Evolutionary conservation across 1,140 invertebrate genomes (phyloP), one percentile per base, ranked within the genome.

Genomic region (Proales similis): DNA sequence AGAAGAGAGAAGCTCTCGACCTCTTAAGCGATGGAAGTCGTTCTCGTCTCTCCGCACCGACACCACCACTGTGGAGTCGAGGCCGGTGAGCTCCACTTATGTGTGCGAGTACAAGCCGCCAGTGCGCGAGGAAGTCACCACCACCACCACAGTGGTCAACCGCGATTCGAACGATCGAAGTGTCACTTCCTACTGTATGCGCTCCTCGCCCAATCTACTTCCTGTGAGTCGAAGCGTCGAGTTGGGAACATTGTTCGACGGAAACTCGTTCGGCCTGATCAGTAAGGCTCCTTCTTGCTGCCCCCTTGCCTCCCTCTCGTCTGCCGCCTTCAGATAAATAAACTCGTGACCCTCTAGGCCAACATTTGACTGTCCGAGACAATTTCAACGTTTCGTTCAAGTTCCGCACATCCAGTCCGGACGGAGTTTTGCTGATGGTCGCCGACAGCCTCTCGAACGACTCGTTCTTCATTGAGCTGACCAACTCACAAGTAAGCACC

Each of bases 401-500:
- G 39, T 57, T 57, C 22, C 39, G 45, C 27, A 57, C 51, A 42
- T 19, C 51, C 17, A 17, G 36, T 2, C 39, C 30, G 45, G 45
- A 57, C 45, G 51, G 51, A 22, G 45, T 57, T 11, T 42, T 57
- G 6, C 39, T 57, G 51, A 57, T 57, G 3, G 30, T 57, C 45
- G 51, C 45, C 20, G 51, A 57, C 32, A 36, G 36, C 27, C 19
- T 7, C 11, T 42, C 33, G 19, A 29, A 39, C 12, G 51, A 57
- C 20, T 57, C 51, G 45, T 57, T 57, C 45, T 57, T 57, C 45
- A 39, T 57, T 14, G 51, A 57, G 27, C 24, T 57, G 20, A 42
- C 39, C 22, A 27, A 57, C 30, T 39, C 51, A 19, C 51, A 57
- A 57, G 51, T 57, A 38, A n/a, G 19, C 14, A 26, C 33, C 33